Evolutionary conservation across 2,113 vertebrate genomes (phyloP).

Genomic region (Anser brachyrhynchus): DNA sequence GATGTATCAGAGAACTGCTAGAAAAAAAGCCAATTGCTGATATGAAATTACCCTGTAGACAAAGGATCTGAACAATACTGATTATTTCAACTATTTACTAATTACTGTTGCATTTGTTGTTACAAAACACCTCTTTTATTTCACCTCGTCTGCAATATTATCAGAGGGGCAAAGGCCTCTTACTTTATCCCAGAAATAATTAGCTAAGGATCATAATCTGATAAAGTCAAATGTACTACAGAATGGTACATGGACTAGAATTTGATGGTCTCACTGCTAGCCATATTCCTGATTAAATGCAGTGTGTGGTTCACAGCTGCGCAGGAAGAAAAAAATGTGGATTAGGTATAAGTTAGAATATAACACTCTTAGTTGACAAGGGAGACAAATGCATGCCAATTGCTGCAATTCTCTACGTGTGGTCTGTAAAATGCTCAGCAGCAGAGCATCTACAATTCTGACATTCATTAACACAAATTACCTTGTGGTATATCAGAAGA

Average conservation of each 20-base stretch:
- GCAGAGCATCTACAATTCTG: not conserved
- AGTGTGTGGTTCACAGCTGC: not conserved
- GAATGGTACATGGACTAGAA: not conserved
- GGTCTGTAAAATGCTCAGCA: conserved; percentile 39
- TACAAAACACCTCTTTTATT: not conserved
- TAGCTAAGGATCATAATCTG: not conserved
- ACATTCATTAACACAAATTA: conserved; percentile 62
- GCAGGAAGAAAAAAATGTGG: not conserved
- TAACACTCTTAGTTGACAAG: not conserved
- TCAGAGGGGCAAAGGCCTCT: not conserved
- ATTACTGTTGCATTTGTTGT: not conserved
- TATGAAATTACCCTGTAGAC: not conserved
- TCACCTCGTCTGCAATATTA: not conserved
- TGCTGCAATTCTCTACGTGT: not conserved
- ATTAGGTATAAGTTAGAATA: not conserved
- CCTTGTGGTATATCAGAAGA: not conserved
- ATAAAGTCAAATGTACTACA: not conserved
- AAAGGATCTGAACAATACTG: not conserved
- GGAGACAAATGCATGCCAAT: not conserved
- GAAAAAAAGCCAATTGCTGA: not conserved
- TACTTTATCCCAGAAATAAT: not conserved
- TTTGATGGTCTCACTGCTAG: not conserved
- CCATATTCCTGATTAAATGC: not conserved
- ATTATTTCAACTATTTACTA: not conserved
- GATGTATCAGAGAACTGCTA: not conserved